These are phyloP conservation scores for Amblyopsis rosae DNA, from an alignment of 2,113 vertebrate genomes.

Conservation along the genomic window DNA sequence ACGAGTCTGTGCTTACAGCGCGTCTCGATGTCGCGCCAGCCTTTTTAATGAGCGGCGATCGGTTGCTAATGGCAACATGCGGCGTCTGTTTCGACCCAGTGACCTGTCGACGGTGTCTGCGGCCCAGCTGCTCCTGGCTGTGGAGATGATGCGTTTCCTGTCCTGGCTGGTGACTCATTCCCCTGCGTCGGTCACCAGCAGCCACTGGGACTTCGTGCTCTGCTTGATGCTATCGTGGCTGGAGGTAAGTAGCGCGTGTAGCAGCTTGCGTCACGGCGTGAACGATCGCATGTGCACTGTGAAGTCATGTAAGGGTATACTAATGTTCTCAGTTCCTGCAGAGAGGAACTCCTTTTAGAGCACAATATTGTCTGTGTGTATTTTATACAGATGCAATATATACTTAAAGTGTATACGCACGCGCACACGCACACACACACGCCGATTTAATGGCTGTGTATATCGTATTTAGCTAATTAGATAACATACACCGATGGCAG, in stretches of 20 bases:
- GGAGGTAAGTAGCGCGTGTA: constrained; percentile 78
- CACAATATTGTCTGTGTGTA: no score
- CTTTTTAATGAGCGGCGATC: not conserved
- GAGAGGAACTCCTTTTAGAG: no score
- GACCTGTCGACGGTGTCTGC: constrained; percentile 80
- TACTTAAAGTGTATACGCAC: no score
- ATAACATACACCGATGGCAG: no score
- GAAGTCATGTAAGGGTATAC: no score
- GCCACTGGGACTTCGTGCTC: constrained; percentile 94
- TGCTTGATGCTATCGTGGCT: constrained; percentile 95
- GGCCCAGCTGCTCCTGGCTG: constrained; percentile 80
- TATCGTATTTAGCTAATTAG: no score
- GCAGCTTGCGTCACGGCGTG: no score
- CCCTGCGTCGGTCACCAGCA: constrained; percentile 71
- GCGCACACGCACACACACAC: no score
- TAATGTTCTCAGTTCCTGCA: no score
- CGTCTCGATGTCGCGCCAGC: not conserved
- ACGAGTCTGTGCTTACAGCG: not conserved
- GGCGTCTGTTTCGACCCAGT: constrained; percentile 70
- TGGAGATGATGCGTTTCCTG: constrained; percentile 91
- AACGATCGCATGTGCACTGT: no score
- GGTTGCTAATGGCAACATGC: not conserved
- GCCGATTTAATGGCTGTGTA: no score
- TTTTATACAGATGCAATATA: no score
- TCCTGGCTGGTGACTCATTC: constrained; percentile 80